Base-by-base conservation (phyloP, 2,888 invertebrate species). In the Carcina quercana region DNA sequence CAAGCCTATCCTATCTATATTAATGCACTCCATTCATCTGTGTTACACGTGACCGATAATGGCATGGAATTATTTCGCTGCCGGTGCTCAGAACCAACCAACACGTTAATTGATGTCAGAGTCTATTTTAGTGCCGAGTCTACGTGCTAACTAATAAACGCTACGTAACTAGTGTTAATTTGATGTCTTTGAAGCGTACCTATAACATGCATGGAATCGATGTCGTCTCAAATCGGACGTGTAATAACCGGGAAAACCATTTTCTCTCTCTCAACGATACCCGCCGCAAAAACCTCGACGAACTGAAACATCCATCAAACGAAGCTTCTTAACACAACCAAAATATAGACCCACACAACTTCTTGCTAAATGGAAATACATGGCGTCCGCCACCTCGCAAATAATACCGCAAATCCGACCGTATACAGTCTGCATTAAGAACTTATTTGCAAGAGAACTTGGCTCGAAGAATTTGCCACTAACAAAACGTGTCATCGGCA, bases 221-320 rank as follows among this genome's bases (percentile, higher is more conserved):
- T 30, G 30, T 30, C 22, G 22, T 26, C 17, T 20, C 25, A 20
- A 35, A 32, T 28, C 22, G 24, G 28, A 34, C 30, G 34, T 43
- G 41, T 51, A 51, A 55, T 57, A 49, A 55, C 42, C 39, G 38
- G 42, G 52, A 56, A 56, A 42, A 58, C 46, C 38, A 50, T 42
- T 51, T 55, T 55, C 50, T 42, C 47, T 40, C 47, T 47, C 48
- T 47, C 39, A 53, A 52, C 47, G 41, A 64, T 60, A 60, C 57
- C 54, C 50, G 53, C 61, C 63, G 54, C 66, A 68, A 66, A 67
- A 71, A 68, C 63, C 60, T 56, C 59, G 50, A 57, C 52, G 45
- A 44, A 57, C 67, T 64, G 62, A 70, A 67, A 66, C 67, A 75
- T 76, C 68, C 63, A 71, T 75, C 72, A 76, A 71, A 66, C 56